phyloP scores from a whole-genome alignment of 2,888 invertebrate genomes.

The Acanthacorydalis orientalis region DNA sequence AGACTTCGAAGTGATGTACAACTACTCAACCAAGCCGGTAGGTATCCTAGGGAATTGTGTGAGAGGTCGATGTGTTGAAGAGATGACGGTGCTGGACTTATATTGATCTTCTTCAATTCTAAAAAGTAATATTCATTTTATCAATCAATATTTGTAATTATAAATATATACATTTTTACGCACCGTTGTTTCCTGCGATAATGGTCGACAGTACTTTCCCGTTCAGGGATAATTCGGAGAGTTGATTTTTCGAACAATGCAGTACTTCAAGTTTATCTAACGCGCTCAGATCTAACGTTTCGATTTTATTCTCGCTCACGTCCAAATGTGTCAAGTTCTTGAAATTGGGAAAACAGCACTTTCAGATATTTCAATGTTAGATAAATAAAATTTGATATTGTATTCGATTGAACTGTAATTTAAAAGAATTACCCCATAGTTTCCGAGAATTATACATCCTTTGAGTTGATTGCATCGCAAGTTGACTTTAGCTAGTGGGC shows the following conservation, averaged over 20 bases:
- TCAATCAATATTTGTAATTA: slow-evolving; percentile 10
- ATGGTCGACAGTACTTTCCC: slow-evolving; percentile 58
- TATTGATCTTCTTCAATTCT: slow-evolving; percentile 56
- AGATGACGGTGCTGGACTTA: slow-evolving; percentile 51
- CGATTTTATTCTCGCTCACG: slow-evolving; percentile 70
- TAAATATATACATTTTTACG: slow-evolving; percentile 17
- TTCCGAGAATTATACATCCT: slow-evolving; percentile 70
- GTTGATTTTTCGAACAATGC: slow-evolving; percentile 58
- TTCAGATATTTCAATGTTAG: neutral
- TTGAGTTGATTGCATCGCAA: slow-evolving; percentile 60
- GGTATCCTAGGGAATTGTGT: slow-evolving; percentile 51
- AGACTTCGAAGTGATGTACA: slow-evolving; percentile 54
- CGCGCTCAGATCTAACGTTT: slow-evolving; percentile 64
- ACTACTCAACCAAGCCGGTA: slow-evolving; percentile 64
- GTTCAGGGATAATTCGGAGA: slow-evolving; percentile 62
- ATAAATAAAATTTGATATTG: slow-evolving; percentile 1
- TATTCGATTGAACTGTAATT: neutral
- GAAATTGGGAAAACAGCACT: slow-evolving; percentile 15
- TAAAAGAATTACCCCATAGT: slow-evolving; percentile 53
- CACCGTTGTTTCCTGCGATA: slow-evolving; percentile 68
- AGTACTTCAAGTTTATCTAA: slow-evolving; percentile 59
- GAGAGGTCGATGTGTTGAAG: slow-evolving; percentile 64
- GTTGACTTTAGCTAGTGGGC: slow-evolving; percentile 53
- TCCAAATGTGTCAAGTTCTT: slow-evolving; percentile 70
- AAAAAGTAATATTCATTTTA: slow-evolving; percentile 17